Evolutionary conservation across 2,888 invertebrate species (phyloP).

Genomic region (Eustalomyia histrio): DNA sequence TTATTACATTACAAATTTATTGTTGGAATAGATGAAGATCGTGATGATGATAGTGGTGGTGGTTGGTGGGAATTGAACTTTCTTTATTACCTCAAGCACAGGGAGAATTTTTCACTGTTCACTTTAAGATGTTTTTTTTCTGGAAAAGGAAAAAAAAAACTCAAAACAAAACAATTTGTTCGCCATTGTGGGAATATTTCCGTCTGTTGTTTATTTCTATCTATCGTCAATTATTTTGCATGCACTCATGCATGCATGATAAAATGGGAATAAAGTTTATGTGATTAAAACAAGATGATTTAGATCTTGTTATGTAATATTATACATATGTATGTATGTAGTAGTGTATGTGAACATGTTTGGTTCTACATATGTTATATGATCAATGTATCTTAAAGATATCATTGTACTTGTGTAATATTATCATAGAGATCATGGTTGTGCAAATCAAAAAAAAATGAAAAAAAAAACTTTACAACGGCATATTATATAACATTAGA

Average conservation of each 20-base stretch:
- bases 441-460: constrained; percentile 13
- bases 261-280: constrained; percentile 11
- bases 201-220: neutral
- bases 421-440: constrained; percentile 45
- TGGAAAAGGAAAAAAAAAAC: constrained; percentile 38
- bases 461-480: neutral
- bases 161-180: constrained; percentile 35
- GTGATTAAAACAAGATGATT: constrained; percentile 27
- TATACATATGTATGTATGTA: no score
- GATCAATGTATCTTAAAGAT: constrained; percentile 47
- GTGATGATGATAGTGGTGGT: neutral
- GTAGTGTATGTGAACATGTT: neutral
- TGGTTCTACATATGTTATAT: constrained; percentile 25
- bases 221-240: constrained; percentile 45
- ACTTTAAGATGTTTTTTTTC: constrained; percentile 23
- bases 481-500: constrained; percentile 28
- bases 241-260: constrained; percentile 60
- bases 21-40: neutral
- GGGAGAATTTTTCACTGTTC: constrained; percentile 43
- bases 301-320: constrained; percentile 44
- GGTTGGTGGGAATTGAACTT: constrained; percentile 62
- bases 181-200: constrained; percentile 60
- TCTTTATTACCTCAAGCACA: constrained; percentile 48
- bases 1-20: neutral
- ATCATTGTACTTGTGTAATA: constrained; percentile 28